These are phyloP conservation scores for Paramormyrops hopkinsi DNA, from an alignment of 2,797 vertebrate species.

Conservation along the genomic window DNA sequence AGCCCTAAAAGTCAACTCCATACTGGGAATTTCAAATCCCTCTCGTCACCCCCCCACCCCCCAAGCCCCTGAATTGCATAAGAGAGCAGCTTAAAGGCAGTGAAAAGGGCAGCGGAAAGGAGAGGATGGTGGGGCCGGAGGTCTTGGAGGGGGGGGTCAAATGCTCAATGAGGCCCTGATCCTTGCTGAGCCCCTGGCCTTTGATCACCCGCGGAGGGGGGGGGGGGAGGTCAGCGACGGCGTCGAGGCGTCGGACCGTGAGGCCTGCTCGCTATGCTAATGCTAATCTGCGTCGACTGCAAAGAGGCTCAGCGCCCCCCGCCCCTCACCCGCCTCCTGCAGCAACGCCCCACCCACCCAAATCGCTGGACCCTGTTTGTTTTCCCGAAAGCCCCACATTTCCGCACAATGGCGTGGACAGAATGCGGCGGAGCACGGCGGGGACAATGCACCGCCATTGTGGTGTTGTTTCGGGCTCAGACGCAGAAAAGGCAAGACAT, in stretches of 20 bases:
- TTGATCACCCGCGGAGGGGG: constrained; percentile 50
- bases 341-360: constrained; percentile 12
- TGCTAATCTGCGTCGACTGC: constrained; percentile 54
- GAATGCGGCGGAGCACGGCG: constrained; percentile 23
- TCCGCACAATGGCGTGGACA: constrained; percentile 24
- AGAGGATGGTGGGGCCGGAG: constrained; percentile 5
- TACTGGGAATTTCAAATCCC: constrained; percentile 36
- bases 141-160: constrained; percentile 12
- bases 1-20: constrained; percentile 48
- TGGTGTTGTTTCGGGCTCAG: constrained; percentile 45
- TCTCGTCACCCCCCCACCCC: background rate
- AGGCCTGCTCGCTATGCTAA: constrained; percentile 42
- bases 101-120: constrained; percentile 19
- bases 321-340: background rate
- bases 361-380: constrained; percentile 17
- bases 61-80: constrained; percentile 46
- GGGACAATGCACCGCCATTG: constrained; percentile 63
- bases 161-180: constrained; percentile 1
- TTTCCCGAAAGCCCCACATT: constrained; percentile 21
- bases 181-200: constrained; percentile 42
- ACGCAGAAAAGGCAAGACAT: background rate
- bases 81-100: constrained; percentile 23
- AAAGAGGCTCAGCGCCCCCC: constrained; percentile 39
- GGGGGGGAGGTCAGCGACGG: constrained; percentile 27
- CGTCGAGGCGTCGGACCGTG: constrained; percentile 29